Conservation (phyloP, 2,113 vertebrate genomes). For the Pavo muticus region DNA sequence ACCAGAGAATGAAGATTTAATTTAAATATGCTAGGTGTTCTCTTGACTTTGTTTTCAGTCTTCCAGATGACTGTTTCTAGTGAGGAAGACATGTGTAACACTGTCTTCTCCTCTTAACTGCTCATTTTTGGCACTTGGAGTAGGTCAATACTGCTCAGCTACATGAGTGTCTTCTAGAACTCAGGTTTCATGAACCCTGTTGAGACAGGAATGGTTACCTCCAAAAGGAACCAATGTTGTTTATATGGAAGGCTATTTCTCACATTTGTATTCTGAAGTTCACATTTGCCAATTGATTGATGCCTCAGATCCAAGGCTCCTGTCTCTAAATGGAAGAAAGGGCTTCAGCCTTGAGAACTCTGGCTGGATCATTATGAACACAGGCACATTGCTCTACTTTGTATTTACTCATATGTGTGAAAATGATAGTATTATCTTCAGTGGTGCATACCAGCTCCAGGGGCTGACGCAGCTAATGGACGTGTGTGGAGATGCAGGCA, state of each 20-base stretch:
- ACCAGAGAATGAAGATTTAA: not conserved
- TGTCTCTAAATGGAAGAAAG: not conserved
- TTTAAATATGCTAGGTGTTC: not conserved
- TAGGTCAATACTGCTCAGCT: not conserved
- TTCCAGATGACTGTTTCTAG: not conserved
- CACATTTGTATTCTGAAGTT: not conserved
- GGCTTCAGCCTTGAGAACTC: not conserved
- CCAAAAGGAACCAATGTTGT: not conserved
- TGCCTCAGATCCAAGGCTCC: not conserved
- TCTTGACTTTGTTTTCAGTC: not conserved
- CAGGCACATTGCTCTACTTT: not conserved
- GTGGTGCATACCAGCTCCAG: rapidly evolving
- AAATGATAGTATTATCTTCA: not conserved
- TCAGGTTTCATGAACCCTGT: not conserved
- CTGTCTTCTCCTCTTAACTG: not conserved
- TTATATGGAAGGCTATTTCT: not conserved
- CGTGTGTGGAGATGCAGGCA: not conserved
- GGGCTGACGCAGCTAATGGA: not conserved
- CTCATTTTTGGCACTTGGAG: not conserved
- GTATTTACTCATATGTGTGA: not conserved
- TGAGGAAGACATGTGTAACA: not conserved
- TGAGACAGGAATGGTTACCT: not conserved
- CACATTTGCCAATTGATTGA: not conserved
- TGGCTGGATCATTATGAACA: not conserved
- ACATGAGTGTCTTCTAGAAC: not conserved